phyloP scores from a whole-genome alignment of 2,888 invertebrate genomes.

The Magallana nippona region DNA sequence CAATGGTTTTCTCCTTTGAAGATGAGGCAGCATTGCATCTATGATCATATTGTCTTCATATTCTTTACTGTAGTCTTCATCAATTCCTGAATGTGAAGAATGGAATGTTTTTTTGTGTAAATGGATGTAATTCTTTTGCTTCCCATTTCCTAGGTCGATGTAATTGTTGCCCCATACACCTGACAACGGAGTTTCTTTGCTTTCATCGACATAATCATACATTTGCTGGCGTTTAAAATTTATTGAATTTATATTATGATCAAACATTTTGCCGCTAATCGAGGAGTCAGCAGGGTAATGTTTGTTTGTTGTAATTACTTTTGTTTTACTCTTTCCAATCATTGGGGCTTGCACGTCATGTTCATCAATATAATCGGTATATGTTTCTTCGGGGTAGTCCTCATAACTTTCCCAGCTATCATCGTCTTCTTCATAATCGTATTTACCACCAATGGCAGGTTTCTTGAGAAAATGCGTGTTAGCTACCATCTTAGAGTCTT shows the following conservation, averaged over 20 bases:
- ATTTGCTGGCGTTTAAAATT: neutral
- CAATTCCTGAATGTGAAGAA: neutral
- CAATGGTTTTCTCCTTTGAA: neutral
- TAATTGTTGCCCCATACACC: neutral
- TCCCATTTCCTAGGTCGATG: neutral
- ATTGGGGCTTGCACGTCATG: neutral
- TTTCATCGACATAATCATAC: conserved; percentile 6
- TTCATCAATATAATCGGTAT: neutral
- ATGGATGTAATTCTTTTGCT: neutral
- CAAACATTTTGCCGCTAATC: neutral
- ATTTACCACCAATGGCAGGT: neutral
- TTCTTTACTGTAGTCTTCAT: neutral
- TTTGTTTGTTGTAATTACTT: neutral
- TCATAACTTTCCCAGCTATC: neutral
- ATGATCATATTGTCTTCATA: neutral
- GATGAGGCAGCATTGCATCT: neutral
- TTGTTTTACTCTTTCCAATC: neutral
- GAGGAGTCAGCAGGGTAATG: neutral
- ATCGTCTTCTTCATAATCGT: neutral
- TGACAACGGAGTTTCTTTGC: neutral
- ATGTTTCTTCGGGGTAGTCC: neutral
- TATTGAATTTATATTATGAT: neutral
- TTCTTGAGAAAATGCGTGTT: neutral
- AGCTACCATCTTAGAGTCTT: neutral
- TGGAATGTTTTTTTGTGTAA: too few relatives aligned